phyloP scores from a whole-genome alignment of 2,888 invertebrate genomes.

The Apodemia mormo region DNA sequence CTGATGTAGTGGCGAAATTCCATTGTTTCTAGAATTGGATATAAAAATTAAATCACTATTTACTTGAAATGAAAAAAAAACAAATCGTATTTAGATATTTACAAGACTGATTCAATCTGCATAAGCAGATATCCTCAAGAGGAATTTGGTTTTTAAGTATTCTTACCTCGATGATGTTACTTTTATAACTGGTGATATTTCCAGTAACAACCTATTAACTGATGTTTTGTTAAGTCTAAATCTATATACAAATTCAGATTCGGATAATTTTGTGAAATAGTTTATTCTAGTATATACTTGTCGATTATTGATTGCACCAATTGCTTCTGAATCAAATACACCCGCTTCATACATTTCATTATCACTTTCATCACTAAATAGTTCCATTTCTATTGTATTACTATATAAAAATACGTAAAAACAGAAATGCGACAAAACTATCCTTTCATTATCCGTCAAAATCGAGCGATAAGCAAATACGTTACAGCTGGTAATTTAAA shows the following conservation, averaged over 20 bases:
- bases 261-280: neutral
- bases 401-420: neutral
- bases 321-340: neutral
- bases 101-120: neutral
- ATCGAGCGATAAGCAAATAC: neutral
- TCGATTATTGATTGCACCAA: neutral
- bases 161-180: neutral
- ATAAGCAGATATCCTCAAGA: neutral
- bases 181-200: neutral
- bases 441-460: neutral
- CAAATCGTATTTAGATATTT: neutral
- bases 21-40: slow-evolving; percentile 36
- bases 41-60: too few relatives aligned
- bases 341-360: neutral
- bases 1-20: slow-evolving; percentile 39
- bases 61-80: neutral
- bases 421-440: neutral
- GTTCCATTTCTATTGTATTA: neutral
- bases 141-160: neutral
- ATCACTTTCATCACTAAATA: slow-evolving; percentile 1
- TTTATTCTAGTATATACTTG: neutral
- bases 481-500: neutral
- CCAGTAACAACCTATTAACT: neutral
- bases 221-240: neutral
- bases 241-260: neutral